phyloP scores from a whole-genome alignment of 2,888 invertebrate genomes.

The Liopterus haemorrhoidalis region DNA sequence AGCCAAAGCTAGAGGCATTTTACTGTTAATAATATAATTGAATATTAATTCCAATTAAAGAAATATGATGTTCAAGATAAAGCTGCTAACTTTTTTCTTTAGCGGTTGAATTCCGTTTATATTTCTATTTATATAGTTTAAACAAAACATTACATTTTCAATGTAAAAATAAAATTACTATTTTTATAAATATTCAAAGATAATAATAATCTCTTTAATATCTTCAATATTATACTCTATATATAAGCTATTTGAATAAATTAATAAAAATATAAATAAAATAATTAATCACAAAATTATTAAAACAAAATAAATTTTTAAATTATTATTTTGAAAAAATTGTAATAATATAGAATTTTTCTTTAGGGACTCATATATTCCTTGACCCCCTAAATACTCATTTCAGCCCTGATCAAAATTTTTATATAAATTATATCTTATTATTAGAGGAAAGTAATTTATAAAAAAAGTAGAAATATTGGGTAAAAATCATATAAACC shows the following conservation, averaged over 20 bases:
- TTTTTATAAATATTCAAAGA: slow-evolving; percentile 40
- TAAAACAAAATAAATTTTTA: too few relatives aligned
- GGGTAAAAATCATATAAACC: slow-evolving; percentile 53
- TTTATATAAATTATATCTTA: slow-evolving; percentile 32
- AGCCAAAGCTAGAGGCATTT: slow-evolving; percentile 55
- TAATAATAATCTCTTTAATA: slow-evolving; percentile 41
- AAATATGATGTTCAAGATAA: slow-evolving; percentile 50
- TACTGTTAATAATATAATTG: slow-evolving; percentile 62
- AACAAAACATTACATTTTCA: slow-evolving; percentile 62
- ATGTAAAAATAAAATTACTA: slow-evolving; percentile 53
- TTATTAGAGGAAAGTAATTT: slow-evolving; percentile 46
- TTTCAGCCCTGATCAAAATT: slow-evolving; percentile 36
- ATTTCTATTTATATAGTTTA: slow-evolving; percentile 61
- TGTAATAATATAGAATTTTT: too few relatives aligned
- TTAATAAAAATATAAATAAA: too few relatives aligned
- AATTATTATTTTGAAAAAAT: too few relatives aligned
- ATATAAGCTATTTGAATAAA: slow-evolving; percentile 46
- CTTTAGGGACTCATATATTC: slow-evolving; percentile 29
- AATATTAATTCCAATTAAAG: slow-evolving; percentile 53
- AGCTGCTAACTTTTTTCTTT: slow-evolving; percentile 61
- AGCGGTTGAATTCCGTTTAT: slow-evolving; percentile 47
- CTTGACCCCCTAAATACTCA: slow-evolving; percentile 35
- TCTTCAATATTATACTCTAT: slow-evolving; percentile 48
- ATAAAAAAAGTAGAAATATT: slow-evolving; percentile 40
- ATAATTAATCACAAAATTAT: too few relatives aligned